Conservation (phyloP, 2,797 vertebrate genomes). For the Xenopus petersii region DNA sequence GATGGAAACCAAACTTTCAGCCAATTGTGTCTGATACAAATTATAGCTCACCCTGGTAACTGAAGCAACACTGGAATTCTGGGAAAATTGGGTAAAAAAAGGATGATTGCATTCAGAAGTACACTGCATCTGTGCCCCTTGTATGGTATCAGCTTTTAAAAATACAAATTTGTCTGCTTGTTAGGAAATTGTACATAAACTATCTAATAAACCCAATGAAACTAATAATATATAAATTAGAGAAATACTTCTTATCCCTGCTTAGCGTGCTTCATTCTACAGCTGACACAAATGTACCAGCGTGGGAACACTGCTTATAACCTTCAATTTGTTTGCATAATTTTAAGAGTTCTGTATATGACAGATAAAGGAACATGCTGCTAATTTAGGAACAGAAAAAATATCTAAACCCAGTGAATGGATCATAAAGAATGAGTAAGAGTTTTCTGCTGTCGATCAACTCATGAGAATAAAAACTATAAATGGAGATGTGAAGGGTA, state of each 20-base stretch:
- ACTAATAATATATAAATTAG: neutral
- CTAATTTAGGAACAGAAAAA: conserved; percentile 7
- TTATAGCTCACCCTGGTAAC: too few species aligned
- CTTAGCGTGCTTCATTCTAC: neutral
- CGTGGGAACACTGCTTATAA: neutral
- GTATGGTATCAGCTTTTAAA: neutral
- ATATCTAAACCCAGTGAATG: neutral
- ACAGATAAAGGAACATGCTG: conserved; percentile 3
- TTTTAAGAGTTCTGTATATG: neutral
- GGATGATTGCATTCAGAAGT: too few species aligned
- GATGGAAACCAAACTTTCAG: too few species aligned
- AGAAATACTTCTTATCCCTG: neutral
- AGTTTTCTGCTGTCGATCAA: conserved; percentile 3
- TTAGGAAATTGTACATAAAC: neutral
- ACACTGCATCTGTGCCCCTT: too few species aligned
- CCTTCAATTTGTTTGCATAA: conserved; percentile 16
- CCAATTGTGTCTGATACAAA: too few species aligned
- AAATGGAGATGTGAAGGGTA: neutral
- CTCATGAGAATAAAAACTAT: conserved; percentile 3
- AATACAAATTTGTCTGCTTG: neutral
- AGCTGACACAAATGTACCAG: conserved; percentile 3
- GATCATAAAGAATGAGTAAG: conserved; percentile 8
- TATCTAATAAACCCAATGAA: neutral
- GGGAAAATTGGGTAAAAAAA: too few species aligned
- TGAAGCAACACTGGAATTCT: too few species aligned